phyloP scores from a whole-genome alignment of 2,888 invertebrate species.

The Linnaemya tessellans region DNA sequence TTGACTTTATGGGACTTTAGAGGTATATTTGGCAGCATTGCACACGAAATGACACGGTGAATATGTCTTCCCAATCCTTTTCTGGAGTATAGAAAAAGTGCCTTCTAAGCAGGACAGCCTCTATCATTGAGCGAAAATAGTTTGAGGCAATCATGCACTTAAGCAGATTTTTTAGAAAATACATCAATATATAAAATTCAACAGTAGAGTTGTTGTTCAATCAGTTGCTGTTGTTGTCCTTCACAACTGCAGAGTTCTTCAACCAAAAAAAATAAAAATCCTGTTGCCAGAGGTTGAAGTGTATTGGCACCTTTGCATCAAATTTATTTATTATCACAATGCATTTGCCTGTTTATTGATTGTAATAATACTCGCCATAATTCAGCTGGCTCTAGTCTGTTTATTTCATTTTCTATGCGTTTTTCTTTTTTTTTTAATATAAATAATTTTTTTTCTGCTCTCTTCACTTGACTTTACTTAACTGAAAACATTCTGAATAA shows the following conservation, averaged over 20 bases:
- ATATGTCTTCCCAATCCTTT: too few species aligned
- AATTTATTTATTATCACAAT: neutral
- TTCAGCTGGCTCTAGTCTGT: neutral
- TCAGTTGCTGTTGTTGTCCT: neutral
- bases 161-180: too few species aligned
- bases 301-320: neutral
- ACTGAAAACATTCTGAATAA: slow-evolving; percentile 44
- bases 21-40: too few species aligned
- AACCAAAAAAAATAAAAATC: too few species aligned
- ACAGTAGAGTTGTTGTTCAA: too few species aligned
- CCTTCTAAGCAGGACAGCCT: too few species aligned
- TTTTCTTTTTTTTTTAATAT: neutral
- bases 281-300: neutral
- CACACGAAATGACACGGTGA: too few species aligned
- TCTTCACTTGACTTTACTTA: slow-evolving; percentile 55
- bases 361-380: neutral
- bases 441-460: slow-evolving; percentile 25
- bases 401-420: slow-evolving; percentile 12
- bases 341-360: slow-evolving; percentile 35
- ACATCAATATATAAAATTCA: too few species aligned
- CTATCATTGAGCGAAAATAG: too few species aligned
- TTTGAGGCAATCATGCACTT: too few species aligned
- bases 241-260: neutral
- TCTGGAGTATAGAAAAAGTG: too few species aligned
- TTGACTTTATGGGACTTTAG: too few species aligned